These are phyloP conservation scores for Lucilia cuprina DNA, from an alignment of 1,140 invertebrate species.

Conservation along the genomic window DNA sequence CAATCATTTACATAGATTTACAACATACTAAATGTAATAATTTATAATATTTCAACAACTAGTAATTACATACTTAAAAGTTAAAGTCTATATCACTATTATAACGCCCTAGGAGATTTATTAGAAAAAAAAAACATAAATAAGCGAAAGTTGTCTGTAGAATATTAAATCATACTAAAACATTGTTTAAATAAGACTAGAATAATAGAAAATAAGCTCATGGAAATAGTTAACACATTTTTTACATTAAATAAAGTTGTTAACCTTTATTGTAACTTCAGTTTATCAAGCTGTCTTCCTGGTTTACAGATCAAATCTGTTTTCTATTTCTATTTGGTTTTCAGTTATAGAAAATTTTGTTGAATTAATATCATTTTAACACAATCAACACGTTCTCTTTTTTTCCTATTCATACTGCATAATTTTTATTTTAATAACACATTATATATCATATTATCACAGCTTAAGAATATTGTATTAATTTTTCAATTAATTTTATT, in stretches of 20 bases:
- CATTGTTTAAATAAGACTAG: not conserved
- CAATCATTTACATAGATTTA: too few relatives aligned
- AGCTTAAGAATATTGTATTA: not conserved
- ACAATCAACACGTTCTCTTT: slow-evolving; percentile 25
- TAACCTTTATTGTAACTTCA: slow-evolving; percentile 26
- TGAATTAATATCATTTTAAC: slow-evolving; percentile 31
- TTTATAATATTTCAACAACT: not conserved
- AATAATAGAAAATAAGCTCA: not conserved
- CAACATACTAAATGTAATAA: not conserved
- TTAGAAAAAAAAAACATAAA: not conserved
- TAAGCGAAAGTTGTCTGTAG: not conserved
- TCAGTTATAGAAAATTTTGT: not conserved
- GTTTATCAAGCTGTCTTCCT: slow-evolving; percentile 14
- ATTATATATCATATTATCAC: not conserved
- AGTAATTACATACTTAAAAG: not conserved
- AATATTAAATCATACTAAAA: not conserved
- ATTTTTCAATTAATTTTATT: slow-evolving; percentile 8
- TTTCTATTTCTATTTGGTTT: not conserved
- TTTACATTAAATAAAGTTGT: slow-evolving; percentile 21
- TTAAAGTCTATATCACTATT: not conserved
- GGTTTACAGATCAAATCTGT: slow-evolving; percentile 15
- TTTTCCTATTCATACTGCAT: not conserved
- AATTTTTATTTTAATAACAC: not conserved
- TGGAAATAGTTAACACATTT: not conserved
- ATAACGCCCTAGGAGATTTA: slow-evolving; percentile 6